Base-by-base conservation (phyloP, 2,113 vertebrate species). In the Oreocharis arfaki region DNA sequence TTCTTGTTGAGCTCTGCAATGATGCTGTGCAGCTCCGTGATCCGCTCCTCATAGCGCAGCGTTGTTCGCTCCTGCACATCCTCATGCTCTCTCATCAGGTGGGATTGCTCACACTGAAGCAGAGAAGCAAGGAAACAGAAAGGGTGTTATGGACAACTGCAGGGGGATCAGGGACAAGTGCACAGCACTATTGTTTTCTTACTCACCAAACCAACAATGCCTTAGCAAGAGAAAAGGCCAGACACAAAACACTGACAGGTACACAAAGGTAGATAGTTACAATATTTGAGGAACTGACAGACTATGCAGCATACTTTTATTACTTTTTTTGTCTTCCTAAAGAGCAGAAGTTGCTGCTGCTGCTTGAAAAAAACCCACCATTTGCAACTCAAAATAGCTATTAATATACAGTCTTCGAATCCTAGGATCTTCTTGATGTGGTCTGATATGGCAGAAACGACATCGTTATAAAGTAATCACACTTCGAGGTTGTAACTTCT, bases 1-100 rank as follows among this genome's bases (percentile, higher is more conserved):
- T 99, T 99, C 97, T 99, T 99, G 89, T 98, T 99, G 94, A 99
- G 97, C 68, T 99, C 98, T 0, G 99, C 98, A 32, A 99, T 99
- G 97, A 99, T 97, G 84, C 98, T 98, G 97, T 98, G 98, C 13
- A 99, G 98, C 65, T 99, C 98, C 0, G 98, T 99, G 97, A 99
- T 98, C 70, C 98, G 97, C 41, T 99, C 98, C 93, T 99, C 98
- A 0, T 99, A 99, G 50, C 98, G 98, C 27, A 99, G 95, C 0
- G 98, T 98, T 1, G 98, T 98, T 55, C 97, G 96, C 91, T 99
- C 98, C 97, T 99, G 98, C 68, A 98, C 96, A 3, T 99, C 98
- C 96, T 99, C 98, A 7, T 99, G 98, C 56, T 99, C 98, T 95
- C 98, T 98, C 98, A 99, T 98, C 88, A 99, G 97, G 91, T 99